These are phyloP conservation scores for Entelurus aequoreus DNA, from an alignment of 2,113 vertebrate genomes.

Conservation along the genomic window DNA sequence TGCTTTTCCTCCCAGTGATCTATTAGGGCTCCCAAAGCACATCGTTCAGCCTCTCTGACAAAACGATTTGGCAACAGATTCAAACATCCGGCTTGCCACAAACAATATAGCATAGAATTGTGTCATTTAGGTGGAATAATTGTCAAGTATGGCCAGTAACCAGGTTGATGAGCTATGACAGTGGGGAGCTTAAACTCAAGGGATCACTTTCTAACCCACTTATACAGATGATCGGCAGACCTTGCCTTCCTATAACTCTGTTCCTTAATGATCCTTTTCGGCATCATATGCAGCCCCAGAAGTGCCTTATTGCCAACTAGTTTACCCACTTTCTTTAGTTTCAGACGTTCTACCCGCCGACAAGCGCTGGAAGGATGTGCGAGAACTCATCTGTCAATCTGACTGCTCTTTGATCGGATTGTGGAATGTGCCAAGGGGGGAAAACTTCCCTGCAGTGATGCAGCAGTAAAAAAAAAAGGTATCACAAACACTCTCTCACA, in stretches of 20 bases:
- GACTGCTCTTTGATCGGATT: slow-evolving; percentile 34
- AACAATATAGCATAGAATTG: neutral
- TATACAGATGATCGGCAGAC: slow-evolving; percentile 22
- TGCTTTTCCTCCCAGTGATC: neutral
- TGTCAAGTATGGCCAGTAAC: neutral
- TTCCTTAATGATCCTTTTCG: slow-evolving; percentile 40
- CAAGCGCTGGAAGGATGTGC: slow-evolving; percentile 26
- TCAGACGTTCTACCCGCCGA: slow-evolving; percentile 10
- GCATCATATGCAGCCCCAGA: slow-evolving; percentile 28
- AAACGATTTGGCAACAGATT: slow-evolving; percentile 1
- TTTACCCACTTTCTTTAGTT: slow-evolving; percentile 28
- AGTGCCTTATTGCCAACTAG: slow-evolving; percentile 28
- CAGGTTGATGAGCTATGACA: slow-evolving; percentile 24
- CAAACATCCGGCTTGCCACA: neutral
- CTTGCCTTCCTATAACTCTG: slow-evolving; percentile 7
- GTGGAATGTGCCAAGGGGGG: neutral
- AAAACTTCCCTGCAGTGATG: slow-evolving; percentile 1
- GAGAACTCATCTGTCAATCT: slow-evolving; percentile 44
- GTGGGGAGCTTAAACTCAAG: slow-evolving; percentile 22
- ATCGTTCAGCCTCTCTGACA: neutral
- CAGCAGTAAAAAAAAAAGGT: neutral
- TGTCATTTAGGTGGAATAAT: neutral
- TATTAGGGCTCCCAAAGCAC: neutral
- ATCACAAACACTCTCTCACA: neutral
- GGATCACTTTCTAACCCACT: slow-evolving; percentile 46